Evolutionary conservation across 2,797 vertebrate genomes (phyloP), one percentile per base, ranked within the genome.

Genomic region (Forpus xanthops): DNA sequence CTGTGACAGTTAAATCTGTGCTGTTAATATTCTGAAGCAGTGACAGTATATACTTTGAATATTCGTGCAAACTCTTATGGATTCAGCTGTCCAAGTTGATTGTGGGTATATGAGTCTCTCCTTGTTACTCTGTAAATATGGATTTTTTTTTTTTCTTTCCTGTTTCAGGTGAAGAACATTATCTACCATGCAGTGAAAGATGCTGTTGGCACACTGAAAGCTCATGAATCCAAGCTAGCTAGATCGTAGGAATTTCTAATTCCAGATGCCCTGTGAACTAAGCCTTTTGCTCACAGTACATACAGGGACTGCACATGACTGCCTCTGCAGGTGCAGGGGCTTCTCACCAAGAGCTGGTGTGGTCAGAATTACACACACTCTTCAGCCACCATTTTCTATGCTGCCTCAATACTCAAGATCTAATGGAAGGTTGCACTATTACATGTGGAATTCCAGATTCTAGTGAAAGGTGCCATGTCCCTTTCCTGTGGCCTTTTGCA

Each of bases 151-250:
- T 61, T 74, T 58, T 80, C 79, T 84, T 86, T 72, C 33, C 92
- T 71, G n/a, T 95, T 94, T 53, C 97, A 99, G 99, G 99, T 99
- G 98, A 99, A 99, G 98, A 99, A 99, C 97, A 99, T 99, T 98
- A 99, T 99, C 96, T 99, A 99, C 98, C 99, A 99, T 10, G 99
- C 99, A 86, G 99, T 99, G 97, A 99, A 99, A 98, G 99, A 99
- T 62, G 99, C 99, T 41, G 99, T 99, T 87, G 99, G 99, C 97
- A 99, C 99, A 77, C 98, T 99, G 97, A 99, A 99, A 98, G 98
- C 99, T 96, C 99, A 99, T 12, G 99, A 99, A 97, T 98, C 99
- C 86, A 99, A 99, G 98, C 97, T 99, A 97, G 98, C 98, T 74
- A 98, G 99, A 91, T 99, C 99, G 6, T 99, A 99, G 98, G 97